Percentiles rank a stretch among this genome's conserved stretches.
phyloP scores from a whole-genome alignment of 2,888 invertebrate genomes.

The Micoletzkya japonica region DNA sequence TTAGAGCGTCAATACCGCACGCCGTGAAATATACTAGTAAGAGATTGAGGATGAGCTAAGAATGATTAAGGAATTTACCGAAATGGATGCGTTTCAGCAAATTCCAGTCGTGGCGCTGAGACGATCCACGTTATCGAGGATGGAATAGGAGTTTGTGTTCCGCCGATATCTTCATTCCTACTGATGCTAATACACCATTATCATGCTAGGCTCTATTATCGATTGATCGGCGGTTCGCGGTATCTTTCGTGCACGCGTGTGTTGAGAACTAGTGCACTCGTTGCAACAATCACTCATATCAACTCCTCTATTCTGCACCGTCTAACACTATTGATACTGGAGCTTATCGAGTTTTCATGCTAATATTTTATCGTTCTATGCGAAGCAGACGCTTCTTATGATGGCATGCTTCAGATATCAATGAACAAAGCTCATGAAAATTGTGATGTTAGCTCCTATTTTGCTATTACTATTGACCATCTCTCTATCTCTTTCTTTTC shows the following conservation, averaged over 20 bases:
- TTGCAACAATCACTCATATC: background rate
- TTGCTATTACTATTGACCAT: background rate
- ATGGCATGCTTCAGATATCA: too few relatives aligned
- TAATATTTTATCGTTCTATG: too few relatives aligned
- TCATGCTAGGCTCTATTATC: constrained; percentile 14
- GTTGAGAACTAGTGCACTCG: too few relatives aligned
- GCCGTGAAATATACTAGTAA: background rate
- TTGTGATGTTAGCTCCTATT: background rate
- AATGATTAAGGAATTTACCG: too few relatives aligned
- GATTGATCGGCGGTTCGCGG: background rate
- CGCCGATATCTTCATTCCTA: background rate
- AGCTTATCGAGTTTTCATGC: background rate
- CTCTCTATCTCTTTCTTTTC: background rate
- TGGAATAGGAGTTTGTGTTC: background rate
- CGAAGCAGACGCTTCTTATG: too few relatives aligned
- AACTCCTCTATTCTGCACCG: background rate
- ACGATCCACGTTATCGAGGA: background rate
- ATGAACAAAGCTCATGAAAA: background rate
- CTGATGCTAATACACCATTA: background rate
- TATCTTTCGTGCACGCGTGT: too few relatives aligned
- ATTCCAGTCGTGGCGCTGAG: background rate
- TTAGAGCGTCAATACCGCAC: background rate
- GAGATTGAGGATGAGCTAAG: too few relatives aligned
- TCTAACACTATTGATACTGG: background rate
- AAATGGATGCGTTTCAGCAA: constrained; percentile 7